Evolutionary conservation across 2,888 invertebrate species (phyloP).

Genomic region (Philereme vetulata): DNA sequence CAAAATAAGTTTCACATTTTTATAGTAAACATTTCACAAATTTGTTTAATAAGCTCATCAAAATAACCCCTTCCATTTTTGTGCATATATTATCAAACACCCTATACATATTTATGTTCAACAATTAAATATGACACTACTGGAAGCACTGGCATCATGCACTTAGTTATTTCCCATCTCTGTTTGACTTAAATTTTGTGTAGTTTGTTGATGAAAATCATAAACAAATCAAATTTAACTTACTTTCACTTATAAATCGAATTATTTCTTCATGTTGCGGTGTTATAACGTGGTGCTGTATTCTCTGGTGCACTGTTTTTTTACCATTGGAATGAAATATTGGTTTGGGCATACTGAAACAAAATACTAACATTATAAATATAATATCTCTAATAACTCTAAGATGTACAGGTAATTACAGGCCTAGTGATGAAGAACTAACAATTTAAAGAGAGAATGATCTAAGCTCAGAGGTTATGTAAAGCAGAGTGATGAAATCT

Average conservation of each 20-base stretch:
- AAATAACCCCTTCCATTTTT: too few relatives aligned
- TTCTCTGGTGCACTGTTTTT: slow-evolving; percentile 84
- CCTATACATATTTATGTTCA: too few relatives aligned
- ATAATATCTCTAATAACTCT: not conserved
- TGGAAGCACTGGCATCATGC: too few relatives aligned
- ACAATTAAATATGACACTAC: too few relatives aligned
- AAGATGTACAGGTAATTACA: not conserved
- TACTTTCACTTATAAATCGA: slow-evolving; percentile 93
- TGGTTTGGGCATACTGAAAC: slow-evolving; percentile 90
- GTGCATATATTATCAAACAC: too few relatives aligned
- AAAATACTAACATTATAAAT: slow-evolving; percentile 18
- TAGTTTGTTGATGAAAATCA: too few relatives aligned
- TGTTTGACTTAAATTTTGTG: too few relatives aligned
- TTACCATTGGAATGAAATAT: slow-evolving; percentile 90
- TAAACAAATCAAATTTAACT: slow-evolving; percentile 58
- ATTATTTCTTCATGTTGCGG: slow-evolving; percentile 95
- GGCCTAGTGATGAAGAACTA: not conserved
- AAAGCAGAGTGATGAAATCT: slow-evolving; percentile 74
- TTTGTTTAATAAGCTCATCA: too few relatives aligned
- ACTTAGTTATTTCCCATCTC: too few relatives aligned
- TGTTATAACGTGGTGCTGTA: slow-evolving; percentile 84
- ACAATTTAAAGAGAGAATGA: not conserved
- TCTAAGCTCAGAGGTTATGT: slow-evolving; percentile 70
- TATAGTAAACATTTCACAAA: too few relatives aligned
- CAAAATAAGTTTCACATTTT: too few relatives aligned